Evolutionary conservation across 2,797 vertebrate species (phyloP).

Genomic region (Acipenser ruthenus): DNA sequence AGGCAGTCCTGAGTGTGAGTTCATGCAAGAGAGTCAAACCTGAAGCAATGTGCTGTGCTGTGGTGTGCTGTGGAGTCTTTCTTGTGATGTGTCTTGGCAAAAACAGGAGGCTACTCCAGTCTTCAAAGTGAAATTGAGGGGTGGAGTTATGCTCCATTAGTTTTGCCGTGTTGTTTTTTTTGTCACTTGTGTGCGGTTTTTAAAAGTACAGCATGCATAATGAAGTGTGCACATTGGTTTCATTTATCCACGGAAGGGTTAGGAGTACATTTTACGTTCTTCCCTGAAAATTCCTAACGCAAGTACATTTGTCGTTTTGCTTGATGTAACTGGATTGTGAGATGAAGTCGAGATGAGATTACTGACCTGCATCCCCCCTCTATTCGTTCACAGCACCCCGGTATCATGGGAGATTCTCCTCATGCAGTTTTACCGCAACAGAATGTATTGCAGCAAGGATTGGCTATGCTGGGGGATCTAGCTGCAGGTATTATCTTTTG

Average conservation of each 20-base stretch:
- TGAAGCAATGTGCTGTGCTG: slow-evolving; percentile 26
- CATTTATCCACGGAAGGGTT: no score
- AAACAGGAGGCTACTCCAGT: slow-evolving; percentile 16
- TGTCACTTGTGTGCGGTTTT: neutral
- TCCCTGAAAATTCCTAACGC: no score
- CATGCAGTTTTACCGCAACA: slow-evolving; percentile 50
- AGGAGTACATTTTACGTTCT: no score
- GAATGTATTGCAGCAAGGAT: slow-evolving; percentile 52
- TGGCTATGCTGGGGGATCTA: slow-evolving; percentile 70
- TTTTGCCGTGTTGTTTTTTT: neutral
- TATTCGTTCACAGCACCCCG: slow-evolving; percentile 57
- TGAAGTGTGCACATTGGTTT: neutral
- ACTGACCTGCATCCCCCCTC: neutral
- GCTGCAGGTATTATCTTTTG: slow-evolving; percentile 53
- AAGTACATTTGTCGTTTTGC: neutral
- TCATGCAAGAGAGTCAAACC: neutral
- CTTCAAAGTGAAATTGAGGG: slow-evolving; percentile 9
- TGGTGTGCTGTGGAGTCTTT: slow-evolving; percentile 24
- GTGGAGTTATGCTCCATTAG: slow-evolving; percentile 1
- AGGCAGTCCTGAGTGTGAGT: slow-evolving; percentile 60
- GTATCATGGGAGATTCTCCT: slow-evolving; percentile 77
- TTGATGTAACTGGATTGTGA: neutral
- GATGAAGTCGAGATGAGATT: no score
- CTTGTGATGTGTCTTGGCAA: slow-evolving; percentile 18
- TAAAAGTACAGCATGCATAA: neutral